Evolutionary conservation across 1,140 invertebrate species (phyloP), one percentile per base, ranked within the genome.

Genomic region (Drosophila nebulosa): DNA sequence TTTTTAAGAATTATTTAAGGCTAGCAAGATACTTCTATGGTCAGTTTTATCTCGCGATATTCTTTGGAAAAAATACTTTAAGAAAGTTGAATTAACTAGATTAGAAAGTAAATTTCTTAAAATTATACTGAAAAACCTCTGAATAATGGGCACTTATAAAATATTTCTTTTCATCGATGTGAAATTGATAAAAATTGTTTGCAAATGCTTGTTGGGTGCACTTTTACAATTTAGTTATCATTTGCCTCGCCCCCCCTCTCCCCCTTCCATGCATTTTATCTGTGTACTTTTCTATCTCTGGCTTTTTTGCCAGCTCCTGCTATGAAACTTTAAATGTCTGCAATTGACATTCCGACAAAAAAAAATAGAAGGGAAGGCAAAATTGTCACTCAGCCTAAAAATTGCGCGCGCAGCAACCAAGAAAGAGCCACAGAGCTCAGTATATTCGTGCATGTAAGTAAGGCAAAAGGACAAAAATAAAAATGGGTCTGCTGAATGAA

Each of bases 251-350:
- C 16, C n/a, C n/a, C n/a, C n/a, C n/a, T n/a, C n/a, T n/a, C n/a
- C n/a, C n/a, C 39, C 39, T 46, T 46, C 9, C 16, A 46, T 21
- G 39, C 16, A 0, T 46, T 46, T 21, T 3, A 21, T 9, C 39
- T 46, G n/a, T n/a, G n/a, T n/a, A 21, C 39, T 46, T 46, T 46
- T n/a, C 16, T 21, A 46, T 46, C 39, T 46, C 39, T 46, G 18
- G 39, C 16, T 46, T 46, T 46, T 62, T 64, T 74, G 59, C 57
- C 58, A 50, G 62, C 59, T 56, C 46, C 22, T 50, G 50, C 56
- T 51, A 66, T 68, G 63, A 70, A 86, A 88, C 79, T 89, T 89
- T 79, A 79, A 88, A 88, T 84, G 83, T 89, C 79, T 88, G 83
- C 83, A 88, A 88, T 88, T 88, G 83, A 89, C 83, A 88, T 88